Percentiles rank a stretch among this genome's conserved stretches.
Conservation (phyloP, 2,888 invertebrate species). For the Drosophila leonis region DNA sequence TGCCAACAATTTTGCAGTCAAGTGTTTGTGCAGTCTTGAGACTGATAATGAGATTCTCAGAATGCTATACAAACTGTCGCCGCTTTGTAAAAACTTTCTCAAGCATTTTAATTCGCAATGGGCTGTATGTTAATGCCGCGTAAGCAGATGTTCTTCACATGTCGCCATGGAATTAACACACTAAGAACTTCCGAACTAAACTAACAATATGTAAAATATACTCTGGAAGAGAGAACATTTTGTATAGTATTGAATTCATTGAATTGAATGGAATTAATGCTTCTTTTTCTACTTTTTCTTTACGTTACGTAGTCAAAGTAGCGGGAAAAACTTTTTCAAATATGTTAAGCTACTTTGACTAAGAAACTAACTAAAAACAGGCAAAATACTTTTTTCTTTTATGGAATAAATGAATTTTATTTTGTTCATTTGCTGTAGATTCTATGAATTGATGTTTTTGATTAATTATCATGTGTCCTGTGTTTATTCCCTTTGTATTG, state of each 20-base stretch:
- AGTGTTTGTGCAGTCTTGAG: constrained; percentile 37
- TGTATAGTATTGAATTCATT: not conserved
- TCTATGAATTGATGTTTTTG: not conserved
- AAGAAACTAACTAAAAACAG: not conserved
- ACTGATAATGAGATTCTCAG: constrained; percentile 36
- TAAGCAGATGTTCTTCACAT: not conserved
- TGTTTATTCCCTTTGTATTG: not conserved
- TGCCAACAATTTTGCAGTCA: constrained; percentile 38
- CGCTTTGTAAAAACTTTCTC: constrained; percentile 36
- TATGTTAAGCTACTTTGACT: not conserved
- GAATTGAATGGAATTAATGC: not conserved
- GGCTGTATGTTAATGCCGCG: constrained; percentile 16
- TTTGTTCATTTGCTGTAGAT: not conserved
- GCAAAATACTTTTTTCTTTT: not conserved
- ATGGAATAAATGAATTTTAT: not conserved
- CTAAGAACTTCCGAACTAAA: not conserved
- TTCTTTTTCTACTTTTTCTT: not conserved
- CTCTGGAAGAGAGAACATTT: not conserved
- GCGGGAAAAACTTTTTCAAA: not conserved
- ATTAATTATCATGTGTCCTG: too few species aligned
- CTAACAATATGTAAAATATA: not conserved
- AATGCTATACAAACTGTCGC: constrained; percentile 36
- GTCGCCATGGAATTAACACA: not conserved
- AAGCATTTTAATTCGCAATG: constrained; percentile 27
- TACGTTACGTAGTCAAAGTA: not conserved